Conservation (phyloP, 2,113 vertebrate genomes). For the Phrynosoma blainvillii region DNA sequence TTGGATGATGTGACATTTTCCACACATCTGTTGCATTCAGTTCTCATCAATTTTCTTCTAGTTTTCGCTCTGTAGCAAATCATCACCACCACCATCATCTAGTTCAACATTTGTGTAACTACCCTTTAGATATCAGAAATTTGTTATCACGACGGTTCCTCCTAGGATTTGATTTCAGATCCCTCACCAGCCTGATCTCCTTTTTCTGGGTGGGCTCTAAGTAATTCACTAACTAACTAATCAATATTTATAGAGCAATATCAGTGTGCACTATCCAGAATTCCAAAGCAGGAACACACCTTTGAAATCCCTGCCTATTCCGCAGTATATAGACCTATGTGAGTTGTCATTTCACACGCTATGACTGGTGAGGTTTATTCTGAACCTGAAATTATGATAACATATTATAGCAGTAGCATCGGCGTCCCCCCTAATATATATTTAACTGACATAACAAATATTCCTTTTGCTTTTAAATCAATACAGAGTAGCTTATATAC, state of each 20-base stretch:
- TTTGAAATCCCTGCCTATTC: neutral
- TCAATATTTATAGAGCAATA: neutral
- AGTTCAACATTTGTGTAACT: no score
- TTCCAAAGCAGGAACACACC: neutral
- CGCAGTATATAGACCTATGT: no score
- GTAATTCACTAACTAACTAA: neutral
- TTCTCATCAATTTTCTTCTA: no score
- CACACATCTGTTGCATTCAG: no score
- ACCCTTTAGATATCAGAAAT: neutral
- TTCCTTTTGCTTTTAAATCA: neutral
- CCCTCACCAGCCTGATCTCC: neutral
- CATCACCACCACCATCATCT: no score
- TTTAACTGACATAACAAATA: neutral
- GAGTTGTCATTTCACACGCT: neutral
- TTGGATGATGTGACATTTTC: no score
- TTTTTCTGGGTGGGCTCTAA: neutral
- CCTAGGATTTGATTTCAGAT: neutral
- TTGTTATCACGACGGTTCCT: neutral
- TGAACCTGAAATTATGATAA: neutral
- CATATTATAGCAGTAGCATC: neutral
- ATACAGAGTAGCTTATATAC: neutral
- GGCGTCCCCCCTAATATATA: neutral
- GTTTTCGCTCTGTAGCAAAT: no score
- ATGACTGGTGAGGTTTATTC: neutral
- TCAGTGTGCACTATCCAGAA: neutral